A percentile compares a stretch with the other conserved stretches of the same genome.
Conservation (phyloP, 2,113 vertebrate species). For the Capricornis sumatraensis region DNA sequence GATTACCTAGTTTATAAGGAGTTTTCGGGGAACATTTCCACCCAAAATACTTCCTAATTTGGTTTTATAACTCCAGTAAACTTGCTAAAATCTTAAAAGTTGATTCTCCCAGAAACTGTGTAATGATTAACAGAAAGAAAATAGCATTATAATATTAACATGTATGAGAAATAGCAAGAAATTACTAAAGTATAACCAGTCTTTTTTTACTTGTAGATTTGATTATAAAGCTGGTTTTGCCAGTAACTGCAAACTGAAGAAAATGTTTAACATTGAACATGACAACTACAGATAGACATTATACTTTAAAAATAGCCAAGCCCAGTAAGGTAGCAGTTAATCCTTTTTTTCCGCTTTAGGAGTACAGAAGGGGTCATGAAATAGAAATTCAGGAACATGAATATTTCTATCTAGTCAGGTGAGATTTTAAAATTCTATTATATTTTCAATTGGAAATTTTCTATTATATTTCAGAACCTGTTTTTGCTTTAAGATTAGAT, state of each 20-base stretch:
- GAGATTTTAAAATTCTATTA: neutral
- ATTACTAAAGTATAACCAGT: conserved; percentile 33
- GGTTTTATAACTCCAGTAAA: conserved; percentile 52
- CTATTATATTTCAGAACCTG: neutral
- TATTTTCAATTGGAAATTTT: neutral
- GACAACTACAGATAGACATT: neutral
- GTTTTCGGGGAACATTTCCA: neutral
- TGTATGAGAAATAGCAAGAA: conserved; percentile 47
- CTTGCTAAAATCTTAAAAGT: conserved; percentile 48
- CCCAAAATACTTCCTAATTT: conserved; percentile 60
- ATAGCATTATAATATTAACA: conserved; percentile 41
- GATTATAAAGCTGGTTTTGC: neutral
- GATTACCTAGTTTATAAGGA: neutral
- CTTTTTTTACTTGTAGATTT: conserved; percentile 52
- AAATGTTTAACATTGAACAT: neutral
- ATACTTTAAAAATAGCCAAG: neutral
- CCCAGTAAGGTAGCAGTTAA: neutral
- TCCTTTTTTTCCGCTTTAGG: neutral
- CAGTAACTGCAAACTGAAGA: conserved; percentile 20
- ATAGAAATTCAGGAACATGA: neutral
- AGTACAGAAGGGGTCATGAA: neutral
- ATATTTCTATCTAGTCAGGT: neutral
- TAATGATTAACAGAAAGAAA: conserved; percentile 62
- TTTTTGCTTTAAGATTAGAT: neutral
- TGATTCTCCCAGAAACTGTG: conserved; percentile 42